Evolutionary conservation across 1,140 invertebrate species (phyloP), one percentile per base, ranked within the genome.

Genomic region (Idris sp.): DNA sequence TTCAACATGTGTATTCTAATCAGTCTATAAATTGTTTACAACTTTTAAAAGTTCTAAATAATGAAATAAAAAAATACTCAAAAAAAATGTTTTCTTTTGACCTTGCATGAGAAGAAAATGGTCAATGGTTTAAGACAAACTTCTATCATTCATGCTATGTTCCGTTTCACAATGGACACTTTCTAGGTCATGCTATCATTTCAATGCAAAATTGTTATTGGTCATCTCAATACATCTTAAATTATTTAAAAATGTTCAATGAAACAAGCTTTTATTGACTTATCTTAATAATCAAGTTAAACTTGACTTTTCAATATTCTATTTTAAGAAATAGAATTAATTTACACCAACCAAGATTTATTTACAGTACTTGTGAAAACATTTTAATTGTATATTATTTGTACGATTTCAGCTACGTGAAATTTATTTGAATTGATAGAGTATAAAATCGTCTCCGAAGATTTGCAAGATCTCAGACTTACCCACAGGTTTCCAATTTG

Each of bases 401-500:
- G n/a, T n/a, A n/a, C n/a, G n/a, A n/a, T n/a, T n/a, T n/a, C n/a
- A n/a, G n/a, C n/a, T n/a, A n/a, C n/a, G 1, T 9, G 10, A 10
- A 13, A 6, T 16, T 16, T 22, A 22, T 22, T 33, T 33, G 18
- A 28, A 1, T 2, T 2, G 9, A 51, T 25, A 2, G 1, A 51
- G 6, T 6, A 22, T 6, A 36, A n/a, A n/a, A n/a, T n/a, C n/a
- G n/a, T n/a, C n/a, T n/a, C n/a, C n/a, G n/a, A n/a, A n/a, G n/a
- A n/a, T n/a, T n/a, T n/a, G n/a, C n/a, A n/a, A n/a, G n/a, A n/a
- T n/a, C n/a, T 14, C 10, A 5, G 22, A 72, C 81, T 77, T 68
- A 86, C 85, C 86, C 85, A 35, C 85, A 87, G 72, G 84, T 86
- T 56, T 85, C 79, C 33, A 87, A 44, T 26, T 48, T 83, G 4